These are phyloP conservation scores for Xanthia togata DNA, from an alignment of 2,888 invertebrate species.

Conservation along the genomic window DNA sequence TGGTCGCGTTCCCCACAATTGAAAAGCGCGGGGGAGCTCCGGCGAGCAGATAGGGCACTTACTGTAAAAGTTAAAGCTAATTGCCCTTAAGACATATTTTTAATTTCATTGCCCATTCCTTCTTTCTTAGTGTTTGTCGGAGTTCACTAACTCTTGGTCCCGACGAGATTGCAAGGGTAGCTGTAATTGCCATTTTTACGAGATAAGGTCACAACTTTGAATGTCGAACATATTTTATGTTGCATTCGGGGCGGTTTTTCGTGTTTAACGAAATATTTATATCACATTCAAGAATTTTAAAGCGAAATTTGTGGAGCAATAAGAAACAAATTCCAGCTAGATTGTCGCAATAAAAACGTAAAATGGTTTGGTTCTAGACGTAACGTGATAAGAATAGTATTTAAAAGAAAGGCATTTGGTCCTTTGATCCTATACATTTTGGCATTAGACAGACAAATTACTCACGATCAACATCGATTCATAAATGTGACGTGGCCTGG, in stretches of 20 bases:
- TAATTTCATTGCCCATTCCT: constrained; percentile 91
- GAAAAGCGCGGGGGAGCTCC: constrained; percentile 86
- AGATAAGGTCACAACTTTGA: constrained; percentile 89
- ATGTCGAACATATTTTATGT: constrained; percentile 88
- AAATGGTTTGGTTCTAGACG: constrained; percentile 27
- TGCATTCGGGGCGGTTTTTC: constrained; percentile 71
- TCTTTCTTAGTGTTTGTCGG: constrained; percentile 87
- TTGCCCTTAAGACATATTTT: constrained; percentile 91
- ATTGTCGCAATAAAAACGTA: constrained; percentile 33
- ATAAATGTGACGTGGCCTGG: neutral
- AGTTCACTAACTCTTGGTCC: constrained; percentile 84
- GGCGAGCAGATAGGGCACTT: constrained; percentile 88
- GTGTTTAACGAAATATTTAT: constrained; percentile 54
- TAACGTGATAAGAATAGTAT: constrained; percentile 28
- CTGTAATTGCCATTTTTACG: constrained; percentile 89
- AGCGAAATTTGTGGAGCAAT: constrained; percentile 25
- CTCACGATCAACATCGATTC: constrained; percentile 16
- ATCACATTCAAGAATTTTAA: constrained; percentile 48
- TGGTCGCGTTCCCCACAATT: constrained; percentile 88
- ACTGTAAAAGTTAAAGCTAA: constrained; percentile 91
- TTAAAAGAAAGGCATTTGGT: constrained; percentile 15
- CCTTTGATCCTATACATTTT: constrained; percentile 20
- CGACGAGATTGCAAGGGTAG: constrained; percentile 83
- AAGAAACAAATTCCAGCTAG: constrained; percentile 31
- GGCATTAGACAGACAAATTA: constrained; percentile 23